Evolutionary conservation across 2,888 invertebrate genomes (phyloP), one percentile per base, ranked within the genome.

Genomic region (Cremastobaeus sp.): DNA sequence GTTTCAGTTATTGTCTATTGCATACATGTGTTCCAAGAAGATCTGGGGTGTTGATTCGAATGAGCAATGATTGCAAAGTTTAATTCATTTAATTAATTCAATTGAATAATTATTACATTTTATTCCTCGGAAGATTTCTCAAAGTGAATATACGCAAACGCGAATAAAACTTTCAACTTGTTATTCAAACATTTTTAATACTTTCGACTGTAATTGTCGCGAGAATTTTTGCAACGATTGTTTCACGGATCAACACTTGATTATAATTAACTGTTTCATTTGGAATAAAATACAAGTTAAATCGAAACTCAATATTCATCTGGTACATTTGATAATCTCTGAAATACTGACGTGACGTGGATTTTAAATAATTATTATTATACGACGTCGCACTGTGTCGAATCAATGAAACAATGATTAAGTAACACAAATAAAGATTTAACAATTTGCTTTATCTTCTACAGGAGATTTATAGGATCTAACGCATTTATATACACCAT

Each of bases 1-100:
- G 52, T 72, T 39, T 76, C 71, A 57, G 52, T 76, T 76, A 74
- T 74, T 77, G 72, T 77, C 74, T 75, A 69, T 72, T 74, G 60
- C 62, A 45, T 52, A n/a, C n/a, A 20, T 52, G 62, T 68, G 39
- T 69, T 47, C 55, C 45, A 70, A 71, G 60, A 55, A 62, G 25
- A 55, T 32, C 47, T 52, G 28, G 11, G 18, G 25, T 25, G 34
- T 52, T 20, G 21, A 45, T 35, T 60, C 52, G 21, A 20, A 21
- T 34, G 34, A 52, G 15, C 54, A 69, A 60, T 32, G 1, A 5
- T 69, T 69, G 20, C 39, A 69, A 69, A 55, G 34, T 50, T 50
- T 50, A 48, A 34, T n/a, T 48, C 11, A 14, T 47, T 18, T 25
- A 70, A n/a, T n/a, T n/a, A n/a, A n/a, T n/a, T n/a, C n/a, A n/a